Conservation (phyloP, 1,140 invertebrate genomes). For the Ericerus pela region DNA sequence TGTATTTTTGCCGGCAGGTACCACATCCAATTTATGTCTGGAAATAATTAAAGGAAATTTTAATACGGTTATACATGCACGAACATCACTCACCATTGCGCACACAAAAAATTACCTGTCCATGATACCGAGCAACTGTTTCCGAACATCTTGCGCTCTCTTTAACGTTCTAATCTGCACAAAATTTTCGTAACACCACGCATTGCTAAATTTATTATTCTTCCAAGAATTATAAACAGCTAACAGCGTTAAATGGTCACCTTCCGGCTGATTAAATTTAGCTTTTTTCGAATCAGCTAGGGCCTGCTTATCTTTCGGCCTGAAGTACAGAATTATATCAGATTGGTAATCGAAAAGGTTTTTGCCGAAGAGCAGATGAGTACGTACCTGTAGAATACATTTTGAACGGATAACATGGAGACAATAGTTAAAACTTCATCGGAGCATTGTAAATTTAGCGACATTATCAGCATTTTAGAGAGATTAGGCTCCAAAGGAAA, state of each 20-base stretch:
- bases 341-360: background rate
- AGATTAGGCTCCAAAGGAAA: slow-evolving; percentile 96
- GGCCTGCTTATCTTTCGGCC: slow-evolving; percentile 92
- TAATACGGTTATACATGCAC: background rate
- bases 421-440: slow-evolving; percentile 98
- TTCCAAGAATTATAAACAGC: slow-evolving; percentile 99
- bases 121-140: slow-evolving; percentile 96
- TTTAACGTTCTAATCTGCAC: slow-evolving; percentile 95
- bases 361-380: background rate
- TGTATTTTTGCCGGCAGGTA: slow-evolving; percentile 90
- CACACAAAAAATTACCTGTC: slow-evolving; percentile 48
- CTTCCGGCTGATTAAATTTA: slow-evolving; percentile 97
- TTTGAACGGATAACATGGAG: slow-evolving; percentile 97
- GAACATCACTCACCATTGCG: background rate
- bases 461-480: slow-evolving; percentile 99
- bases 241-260: slow-evolving; percentile 93
- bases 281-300: slow-evolving; percentile 97
- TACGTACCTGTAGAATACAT: slow-evolving; percentile 78
- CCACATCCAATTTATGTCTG: slow-evolving; percentile 92
- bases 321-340: slow-evolving; percentile 22
- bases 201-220: slow-evolving; percentile 96
- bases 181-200: slow-evolving; percentile 99
- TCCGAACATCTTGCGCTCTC: slow-evolving; percentile 93
- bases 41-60: slow-evolving; percentile 19
- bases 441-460: slow-evolving; percentile 92